Conservation (phyloP, 2,888 invertebrate genomes). For the Chaitophorus viminalis region DNA sequence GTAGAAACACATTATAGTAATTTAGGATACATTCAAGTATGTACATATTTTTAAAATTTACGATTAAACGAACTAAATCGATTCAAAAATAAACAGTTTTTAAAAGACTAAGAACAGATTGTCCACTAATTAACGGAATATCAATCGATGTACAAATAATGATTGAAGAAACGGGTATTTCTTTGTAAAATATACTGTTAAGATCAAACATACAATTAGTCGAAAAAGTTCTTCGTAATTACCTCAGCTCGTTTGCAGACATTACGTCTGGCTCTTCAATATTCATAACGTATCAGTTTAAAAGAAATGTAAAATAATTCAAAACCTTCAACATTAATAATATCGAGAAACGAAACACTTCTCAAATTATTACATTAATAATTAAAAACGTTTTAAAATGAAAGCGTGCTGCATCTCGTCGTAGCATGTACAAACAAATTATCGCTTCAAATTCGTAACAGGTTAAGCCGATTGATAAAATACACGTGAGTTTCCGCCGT, state of each 20-base stretch:
- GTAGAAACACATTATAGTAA: no score
- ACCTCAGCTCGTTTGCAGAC: constrained; percentile 15
- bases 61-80: no score
- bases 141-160: not conserved
- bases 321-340: not conserved
- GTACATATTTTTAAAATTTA: no score
- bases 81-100: no score
- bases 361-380: not conserved
- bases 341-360: not conserved
- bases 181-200: not conserved
- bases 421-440: not conserved
- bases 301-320: not conserved
- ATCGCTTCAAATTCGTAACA: not conserved
- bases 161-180: not conserved
- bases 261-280: not conserved
- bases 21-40: no score
- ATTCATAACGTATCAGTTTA: constrained; percentile 7
- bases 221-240: not conserved
- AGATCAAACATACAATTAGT: not conserved
- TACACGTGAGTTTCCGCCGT: not conserved
- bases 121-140: not conserved
- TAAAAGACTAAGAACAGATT: no score
- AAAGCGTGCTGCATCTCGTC: not conserved
- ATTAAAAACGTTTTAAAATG: not conserved
- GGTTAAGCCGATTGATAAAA: not conserved